Base-by-base conservation (phyloP, 2,888 invertebrate species). In the Dicycla oo region DNA sequence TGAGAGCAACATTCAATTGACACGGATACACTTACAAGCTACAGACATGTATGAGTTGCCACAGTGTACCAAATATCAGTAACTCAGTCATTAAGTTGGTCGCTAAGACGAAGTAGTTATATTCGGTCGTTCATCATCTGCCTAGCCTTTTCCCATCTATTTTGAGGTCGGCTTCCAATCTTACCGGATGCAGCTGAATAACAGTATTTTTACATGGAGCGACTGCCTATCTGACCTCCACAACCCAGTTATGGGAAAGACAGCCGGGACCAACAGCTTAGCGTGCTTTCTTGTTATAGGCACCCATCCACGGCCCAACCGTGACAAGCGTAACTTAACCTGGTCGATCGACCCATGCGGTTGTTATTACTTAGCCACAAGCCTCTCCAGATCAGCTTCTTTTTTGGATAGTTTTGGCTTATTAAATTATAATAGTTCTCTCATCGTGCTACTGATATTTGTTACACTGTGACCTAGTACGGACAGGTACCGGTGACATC, bases 1-100 rank as follows among this genome's bases (percentile, higher is more conserved):
- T 93, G 83, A 91, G 88, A 90, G 84, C 88, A 93, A 95, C 93
- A 94, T 92, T 88, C 86, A 94, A 93, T 94, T 93, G 92, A 94
- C 94, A 94, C 89, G 79, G 80, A 91, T 81, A 86, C 86, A 87
- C 86, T 89, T 90, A 91, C 81, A 72, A 80, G 75, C 89, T 92
- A 93, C 85, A 90, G 90, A 93, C 91, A 93, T 93, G 92, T 90
- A 86, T 87, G 75, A 58, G 74, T 79, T 75, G 72, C 78, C 73
- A 77, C 75, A 75, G 69, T 63, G 20, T 53, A 79, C 13, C 26
- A 26, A 40, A 69, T 61, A 64, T 56, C 70, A 75, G 70, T 83
- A 64, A 7, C 38, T 43, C 38, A 38, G 34, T 34, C 6, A 15
- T 54, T 11, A n/a, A 30, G 26, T 18, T 43, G 4, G 20, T 57